phyloP scores from a whole-genome alignment of 1,140 invertebrate genomes.

The Aphis gossypii region DNA sequence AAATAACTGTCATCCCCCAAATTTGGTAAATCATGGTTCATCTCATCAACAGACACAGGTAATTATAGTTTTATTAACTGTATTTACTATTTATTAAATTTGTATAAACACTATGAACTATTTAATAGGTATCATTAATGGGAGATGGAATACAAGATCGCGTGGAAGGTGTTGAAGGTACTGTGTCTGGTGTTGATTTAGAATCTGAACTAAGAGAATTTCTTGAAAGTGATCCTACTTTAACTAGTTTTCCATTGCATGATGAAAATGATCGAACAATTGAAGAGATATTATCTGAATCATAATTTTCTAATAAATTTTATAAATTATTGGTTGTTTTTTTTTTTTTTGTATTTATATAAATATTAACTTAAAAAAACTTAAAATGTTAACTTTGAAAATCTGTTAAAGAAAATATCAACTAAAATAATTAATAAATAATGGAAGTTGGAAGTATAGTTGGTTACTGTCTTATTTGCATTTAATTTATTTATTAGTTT shows the following conservation, averaged over 20 bases:
- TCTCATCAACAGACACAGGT: conserved; percentile 48
- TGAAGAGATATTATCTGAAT: conserved; percentile 71
- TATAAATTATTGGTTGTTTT: not conserved
- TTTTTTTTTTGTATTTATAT: not conserved
- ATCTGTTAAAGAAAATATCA: not conserved
- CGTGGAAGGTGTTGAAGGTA: conserved; percentile 62
- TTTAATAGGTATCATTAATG: conserved; percentile 34
- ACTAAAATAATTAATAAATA: not conserved
- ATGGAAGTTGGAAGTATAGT: not conserved
- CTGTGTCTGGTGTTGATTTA: conserved; percentile 67
- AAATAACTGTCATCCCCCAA: conserved; percentile 35
- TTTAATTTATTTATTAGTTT: not conserved
- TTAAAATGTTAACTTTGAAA: not conserved
- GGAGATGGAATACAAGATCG: conserved; percentile 50
- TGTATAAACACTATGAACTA: no score
- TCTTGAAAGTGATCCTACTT: conserved; percentile 71
- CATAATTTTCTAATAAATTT: conserved; percentile 62
- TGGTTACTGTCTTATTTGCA: not conserved
- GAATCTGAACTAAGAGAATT: conserved; percentile 77
- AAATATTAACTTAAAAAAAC: not conserved
- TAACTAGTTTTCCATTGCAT: conserved; percentile 70
- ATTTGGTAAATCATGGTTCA: conserved; percentile 45
- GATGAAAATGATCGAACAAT: conserved; percentile 71
- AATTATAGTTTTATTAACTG: not conserved
- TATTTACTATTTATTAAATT: not conserved